Evolutionary conservation across 2,888 invertebrate species (phyloP).

Genomic region (Agriopis aurantiaria): DNA sequence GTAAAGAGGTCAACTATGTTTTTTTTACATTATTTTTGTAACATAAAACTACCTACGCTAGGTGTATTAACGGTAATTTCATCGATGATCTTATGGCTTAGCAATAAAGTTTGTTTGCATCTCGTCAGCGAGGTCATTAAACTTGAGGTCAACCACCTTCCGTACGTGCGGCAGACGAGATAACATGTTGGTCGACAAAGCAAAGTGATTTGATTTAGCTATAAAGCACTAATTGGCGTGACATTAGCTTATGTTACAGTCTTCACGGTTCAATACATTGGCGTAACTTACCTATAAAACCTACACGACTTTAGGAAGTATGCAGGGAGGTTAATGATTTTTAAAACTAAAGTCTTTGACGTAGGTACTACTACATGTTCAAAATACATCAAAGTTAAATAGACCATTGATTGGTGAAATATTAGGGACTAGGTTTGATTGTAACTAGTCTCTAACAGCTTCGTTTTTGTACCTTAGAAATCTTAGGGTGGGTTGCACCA

Average conservation of each 20-base stretch:
- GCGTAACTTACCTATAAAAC: not conserved
- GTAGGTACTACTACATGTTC: too few relatives aligned
- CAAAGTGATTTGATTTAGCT: conserved; percentile 32
- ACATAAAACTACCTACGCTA: conserved; percentile 8
- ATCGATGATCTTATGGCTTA: conserved; percentile 23
- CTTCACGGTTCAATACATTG: not conserved
- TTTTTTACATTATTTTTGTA: not conserved
- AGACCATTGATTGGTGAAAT: too few relatives aligned
- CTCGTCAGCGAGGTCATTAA: conserved; percentile 47
- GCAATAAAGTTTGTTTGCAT: conserved; percentile 23
- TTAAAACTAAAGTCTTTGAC: too few relatives aligned
- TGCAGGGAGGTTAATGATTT: too few relatives aligned
- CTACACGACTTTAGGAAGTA: too few relatives aligned
- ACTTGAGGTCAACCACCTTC: conserved; percentile 47
- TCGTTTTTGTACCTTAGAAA: too few relatives aligned
- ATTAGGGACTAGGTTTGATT: too few relatives aligned
- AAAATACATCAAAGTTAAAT: too few relatives aligned
- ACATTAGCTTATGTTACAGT: not conserved
- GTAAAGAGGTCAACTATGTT: conserved; percentile 11
- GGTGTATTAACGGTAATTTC: conserved; percentile 21
- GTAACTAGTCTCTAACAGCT: too few relatives aligned
- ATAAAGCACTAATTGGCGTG: conserved; percentile 19
- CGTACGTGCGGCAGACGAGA: conserved; percentile 23
- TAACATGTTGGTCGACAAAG: conserved; percentile 38
- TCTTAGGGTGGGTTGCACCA: too few relatives aligned